Evolutionary conservation across 1,140 invertebrate genomes (phyloP).

Genomic region (Ceratitis capitata): DNA sequence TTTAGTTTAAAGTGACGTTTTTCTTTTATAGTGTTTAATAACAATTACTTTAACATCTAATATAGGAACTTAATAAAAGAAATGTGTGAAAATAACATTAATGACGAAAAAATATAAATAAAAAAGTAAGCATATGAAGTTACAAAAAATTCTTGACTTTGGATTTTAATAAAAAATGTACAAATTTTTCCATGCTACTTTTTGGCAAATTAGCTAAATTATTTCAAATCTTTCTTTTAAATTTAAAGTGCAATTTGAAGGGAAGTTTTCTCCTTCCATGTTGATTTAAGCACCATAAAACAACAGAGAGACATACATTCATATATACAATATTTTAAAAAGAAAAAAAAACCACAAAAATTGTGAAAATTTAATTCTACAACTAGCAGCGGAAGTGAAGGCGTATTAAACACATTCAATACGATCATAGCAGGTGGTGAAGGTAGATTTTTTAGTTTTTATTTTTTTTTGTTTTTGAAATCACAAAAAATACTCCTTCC

Average conservation of each 20-base stretch:
- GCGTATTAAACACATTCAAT: conserved; percentile 78
- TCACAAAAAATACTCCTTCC: neutral
- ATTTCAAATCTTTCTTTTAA: no score
- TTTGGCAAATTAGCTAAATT: no score
- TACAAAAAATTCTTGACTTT: neutral
- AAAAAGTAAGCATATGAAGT: conserved; percentile 23
- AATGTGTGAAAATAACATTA: conserved; percentile 14
- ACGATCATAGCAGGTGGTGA: conserved; percentile 85
- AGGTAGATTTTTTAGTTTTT: conserved; percentile 73
- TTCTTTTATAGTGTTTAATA: conserved; percentile 9
- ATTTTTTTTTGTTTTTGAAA: no score
- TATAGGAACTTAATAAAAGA: neutral
- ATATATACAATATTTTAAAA: no score
- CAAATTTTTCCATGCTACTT: no score
- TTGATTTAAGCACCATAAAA: no score
- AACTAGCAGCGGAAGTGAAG: conserved; percentile 68
- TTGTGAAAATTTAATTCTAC: conserved; percentile 54
- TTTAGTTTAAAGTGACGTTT: conserved; percentile 24
- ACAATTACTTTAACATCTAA: neutral
- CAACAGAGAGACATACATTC: no score
- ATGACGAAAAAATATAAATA: neutral
- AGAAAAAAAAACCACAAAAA: conserved; percentile 48
- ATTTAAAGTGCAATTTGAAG: no score
- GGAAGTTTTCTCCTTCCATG: no score
- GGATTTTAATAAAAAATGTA: no score